These are phyloP conservation scores for Glyptemys insculpta DNA, from an alignment of 2,797 vertebrate genomes.

Conservation along the genomic window DNA sequence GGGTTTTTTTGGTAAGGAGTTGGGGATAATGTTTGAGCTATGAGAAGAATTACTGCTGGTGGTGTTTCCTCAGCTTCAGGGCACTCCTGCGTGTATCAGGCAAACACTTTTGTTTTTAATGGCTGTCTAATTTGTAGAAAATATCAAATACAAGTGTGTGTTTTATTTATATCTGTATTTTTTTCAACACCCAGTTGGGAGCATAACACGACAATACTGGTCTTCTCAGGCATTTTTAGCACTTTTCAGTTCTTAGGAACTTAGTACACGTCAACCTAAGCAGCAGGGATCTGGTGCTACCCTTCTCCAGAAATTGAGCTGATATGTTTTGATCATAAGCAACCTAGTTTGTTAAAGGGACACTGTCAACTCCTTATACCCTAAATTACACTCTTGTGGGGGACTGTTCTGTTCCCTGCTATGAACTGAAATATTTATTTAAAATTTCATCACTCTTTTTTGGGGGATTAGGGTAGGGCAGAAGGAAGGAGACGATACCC, in stretches of 20 bases:
- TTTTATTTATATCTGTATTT: background rate
- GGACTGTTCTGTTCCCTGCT: background rate
- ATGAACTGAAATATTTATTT: background rate
- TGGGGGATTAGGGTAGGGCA: background rate
- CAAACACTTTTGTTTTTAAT: background rate
- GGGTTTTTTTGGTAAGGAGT: background rate
- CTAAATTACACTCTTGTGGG: background rate
- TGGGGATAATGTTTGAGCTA: background rate
- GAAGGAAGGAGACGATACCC: background rate
- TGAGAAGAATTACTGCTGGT: background rate
- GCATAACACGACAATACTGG: background rate
- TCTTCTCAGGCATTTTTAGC: background rate
- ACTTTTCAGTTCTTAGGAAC: background rate
- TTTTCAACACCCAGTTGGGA: background rate
- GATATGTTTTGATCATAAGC: background rate
- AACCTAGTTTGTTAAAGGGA: background rate
- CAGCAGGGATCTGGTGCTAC: background rate
- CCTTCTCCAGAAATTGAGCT: background rate
- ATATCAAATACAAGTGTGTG: background rate
- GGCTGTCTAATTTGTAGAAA: conserved; percentile 14
- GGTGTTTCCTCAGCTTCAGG: conserved; percentile 1
- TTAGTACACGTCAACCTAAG: background rate
- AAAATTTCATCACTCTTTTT: background rate
- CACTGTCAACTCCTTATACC: background rate
- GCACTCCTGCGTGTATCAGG: background rate